phyloP scores from a whole-genome alignment of 2,888 invertebrate genomes.

The Pandemis corylana region DNA sequence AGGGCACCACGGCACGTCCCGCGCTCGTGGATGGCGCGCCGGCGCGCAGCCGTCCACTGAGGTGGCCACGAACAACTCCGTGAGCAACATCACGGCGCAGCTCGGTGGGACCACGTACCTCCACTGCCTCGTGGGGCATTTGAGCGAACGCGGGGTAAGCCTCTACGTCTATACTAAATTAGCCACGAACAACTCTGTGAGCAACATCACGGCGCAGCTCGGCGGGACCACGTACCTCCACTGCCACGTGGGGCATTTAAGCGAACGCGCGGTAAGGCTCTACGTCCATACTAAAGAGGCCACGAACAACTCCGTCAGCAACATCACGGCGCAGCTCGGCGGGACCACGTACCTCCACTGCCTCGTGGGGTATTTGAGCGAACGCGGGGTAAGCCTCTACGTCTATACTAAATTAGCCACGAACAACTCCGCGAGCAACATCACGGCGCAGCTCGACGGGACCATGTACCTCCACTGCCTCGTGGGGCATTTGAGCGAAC shows the following conservation, averaged over 20 bases:
- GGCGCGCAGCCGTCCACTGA: conserved; percentile 71
- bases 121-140: conserved; percentile 91
- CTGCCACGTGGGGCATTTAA: conserved; percentile 91
- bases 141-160: conserved; percentile 90
- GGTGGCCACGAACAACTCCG: conserved; percentile 88
- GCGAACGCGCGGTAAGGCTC: conserved; percentile 85
- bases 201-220: conserved; percentile 92
- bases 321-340: conserved; percentile 92
- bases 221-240: conserved; percentile 93
- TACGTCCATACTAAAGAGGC: conserved; percentile 59
- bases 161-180: conserved; percentile 58
- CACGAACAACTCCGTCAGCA: conserved; percentile 91
- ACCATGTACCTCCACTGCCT: conserved; percentile 93
- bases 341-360: conserved; percentile 93
- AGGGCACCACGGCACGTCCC: conserved; percentile 78
- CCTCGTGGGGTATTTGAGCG: conserved; percentile 90
- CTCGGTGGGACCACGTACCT: conserved; percentile 92
- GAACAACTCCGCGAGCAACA: conserved; percentile 92
- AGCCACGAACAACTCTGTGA: conserved; percentile 89
- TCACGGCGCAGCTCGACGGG: conserved; percentile 92
- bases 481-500: conserved; percentile 90
- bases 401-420: conserved; percentile 68
- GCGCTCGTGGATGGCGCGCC: conserved; percentile 76
- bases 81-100: conserved; percentile 92
- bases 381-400: conserved; percentile 86